Evolutionary conservation across 2,888 invertebrate genomes (phyloP).

Genomic region (Anaspis maculata): DNA sequence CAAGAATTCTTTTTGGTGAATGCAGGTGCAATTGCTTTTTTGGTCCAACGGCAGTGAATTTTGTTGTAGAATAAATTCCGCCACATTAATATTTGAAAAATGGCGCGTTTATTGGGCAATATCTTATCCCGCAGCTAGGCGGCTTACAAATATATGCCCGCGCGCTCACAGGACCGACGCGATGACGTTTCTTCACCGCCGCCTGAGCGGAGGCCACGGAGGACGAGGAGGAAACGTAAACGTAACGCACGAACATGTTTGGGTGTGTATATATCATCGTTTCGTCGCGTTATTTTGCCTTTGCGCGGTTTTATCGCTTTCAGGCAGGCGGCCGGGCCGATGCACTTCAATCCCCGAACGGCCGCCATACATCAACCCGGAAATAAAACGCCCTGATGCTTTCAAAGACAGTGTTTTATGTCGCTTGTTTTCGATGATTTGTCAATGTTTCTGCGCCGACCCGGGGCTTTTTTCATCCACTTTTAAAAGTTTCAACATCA

Average conservation of each 20-base stretch:
- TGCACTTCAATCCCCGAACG: constrained; percentile 32
- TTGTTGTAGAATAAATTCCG: too few relatives aligned
- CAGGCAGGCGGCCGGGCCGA: constrained; percentile 30
- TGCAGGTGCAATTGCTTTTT: too few relatives aligned
- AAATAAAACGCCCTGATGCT: constrained; percentile 30
- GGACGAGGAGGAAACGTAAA: too few relatives aligned
- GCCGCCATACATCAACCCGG: constrained; percentile 29
- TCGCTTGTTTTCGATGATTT: constrained; percentile 25
- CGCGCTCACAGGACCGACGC: too few relatives aligned
- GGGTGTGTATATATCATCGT: constrained; percentile 31
- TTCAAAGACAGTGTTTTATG: constrained; percentile 33
- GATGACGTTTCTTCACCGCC: too few relatives aligned
- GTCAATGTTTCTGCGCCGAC: constrained; percentile 22
- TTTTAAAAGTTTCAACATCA: constrained; percentile 11
- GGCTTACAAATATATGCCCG: too few relatives aligned
- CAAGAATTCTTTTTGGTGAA: too few relatives aligned
- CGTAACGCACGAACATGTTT: not conserved
- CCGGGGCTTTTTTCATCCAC: constrained; percentile 7
- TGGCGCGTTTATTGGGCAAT: too few relatives aligned
- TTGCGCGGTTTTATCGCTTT: constrained; percentile 33
- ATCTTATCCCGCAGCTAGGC: too few relatives aligned
- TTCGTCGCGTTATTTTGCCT: constrained; percentile 33
- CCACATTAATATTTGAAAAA: too few relatives aligned
- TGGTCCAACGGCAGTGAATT: too few relatives aligned
- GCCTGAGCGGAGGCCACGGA: too few relatives aligned